Evolutionary conservation across 2,113 vertebrate species (phyloP), one percentile per base, ranked within the genome.

Genomic region (Cercocebus atys): DNA sequence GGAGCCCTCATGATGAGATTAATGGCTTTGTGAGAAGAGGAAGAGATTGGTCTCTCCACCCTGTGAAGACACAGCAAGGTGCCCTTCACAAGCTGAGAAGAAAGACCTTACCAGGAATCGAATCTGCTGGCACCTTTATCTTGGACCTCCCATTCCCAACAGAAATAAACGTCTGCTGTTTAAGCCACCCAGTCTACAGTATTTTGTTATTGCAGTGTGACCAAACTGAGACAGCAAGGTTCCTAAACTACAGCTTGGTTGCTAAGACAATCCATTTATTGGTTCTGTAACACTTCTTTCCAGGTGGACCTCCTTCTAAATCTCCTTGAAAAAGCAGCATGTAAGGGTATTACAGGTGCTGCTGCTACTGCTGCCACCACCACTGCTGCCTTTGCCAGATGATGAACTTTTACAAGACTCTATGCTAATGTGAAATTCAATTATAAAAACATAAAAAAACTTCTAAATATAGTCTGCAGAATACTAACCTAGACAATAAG

Each of bases 401-500:
- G 87, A 45, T 40, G 25, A 70, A 80, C 91, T 89, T 80, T 72
- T 30, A 85, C 0, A 68, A 43, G 80, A 78, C 27, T 52, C 38
- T 47, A 72, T 14, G 73, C 76, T 81, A 92, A 93, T 2, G 5
- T 75, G 38, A 93, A 83, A 40, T 88, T 96, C 81, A 84, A 96
- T 6, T 80, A 93, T 75, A 90, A 72, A 93, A 90, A 95, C n/a
- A 78, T 95, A 23, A 79, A 88, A 81, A 80, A 93, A 84, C 86
- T 55, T 84, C 96, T 93, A 72, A 94, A 82, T 40, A 81, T 3
- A 80, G 88, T 66, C 52, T 87, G 40, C 27, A 61, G 97, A 97
- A 72, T 88, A 96, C 61, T 82, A 97, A 92, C 90, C 79, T 83
- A 97, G 84, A 92, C 47, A 98, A 93, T 23, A 89, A 97, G 97